Base-by-base conservation (phyloP, 2,888 invertebrate genomes). In the Abrostola tripartita region DNA sequence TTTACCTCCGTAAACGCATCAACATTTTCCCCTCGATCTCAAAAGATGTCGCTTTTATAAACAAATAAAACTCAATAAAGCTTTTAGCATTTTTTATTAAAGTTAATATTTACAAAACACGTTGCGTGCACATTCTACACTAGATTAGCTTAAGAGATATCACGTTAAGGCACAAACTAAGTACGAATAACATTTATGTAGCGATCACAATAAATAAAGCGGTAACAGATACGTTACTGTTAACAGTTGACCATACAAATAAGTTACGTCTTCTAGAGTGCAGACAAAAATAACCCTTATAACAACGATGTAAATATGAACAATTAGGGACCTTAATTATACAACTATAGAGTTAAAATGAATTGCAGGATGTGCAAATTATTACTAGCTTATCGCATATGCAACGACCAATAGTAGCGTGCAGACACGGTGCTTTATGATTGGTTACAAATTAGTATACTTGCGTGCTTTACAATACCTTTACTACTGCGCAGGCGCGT, bases 151-250 rank as follows among this genome's bases (percentile, higher is more conserved):
- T 84, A 88, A 62, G 70, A 77, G 79, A 86, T 88, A 87, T 88
- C 88, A 87, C 88, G 81, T 85, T 81, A 82, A 87, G 86, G 85
- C 85, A 85, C 83, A 81, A 81, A 82, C 78, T 87, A 87, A 87
- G 88, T 88, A 88, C 87, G 61, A 84, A 74, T 76, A 68, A 64
- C 62, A 49, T 52, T 52, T 52, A 6, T 52, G 59, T 63, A 54
- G 59, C 59, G 61, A 85, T 87, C 83, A 86, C 84, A 88, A 90
- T 91, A 89, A 90, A 89, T 90, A 88, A 82, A 84, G 81, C 85
- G 85, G 89, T 89, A 88, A 89, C 87, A 80, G 57, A 56, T 49
- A 54, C 59, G 66, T 72, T 74, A 78, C 78, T 62, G 58, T 36
- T 63, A 54, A 69, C 63, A 76, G 73, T 37, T 37, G 36, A 59